These are phyloP conservation scores for Camptogramma bilineatum DNA, from an alignment of 2,888 invertebrate species.

Conservation along the genomic window DNA sequence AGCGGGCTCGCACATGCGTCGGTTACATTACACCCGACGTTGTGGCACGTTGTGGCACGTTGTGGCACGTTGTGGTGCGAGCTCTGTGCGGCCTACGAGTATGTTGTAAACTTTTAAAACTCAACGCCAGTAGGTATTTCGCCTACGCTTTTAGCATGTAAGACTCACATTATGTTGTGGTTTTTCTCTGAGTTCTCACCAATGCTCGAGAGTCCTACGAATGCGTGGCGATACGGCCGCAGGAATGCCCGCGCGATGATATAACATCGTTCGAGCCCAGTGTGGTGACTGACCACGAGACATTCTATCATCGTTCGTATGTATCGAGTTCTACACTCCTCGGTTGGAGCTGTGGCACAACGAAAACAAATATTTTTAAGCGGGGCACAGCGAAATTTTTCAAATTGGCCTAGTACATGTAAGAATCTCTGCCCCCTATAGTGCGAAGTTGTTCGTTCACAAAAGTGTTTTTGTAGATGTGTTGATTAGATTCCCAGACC, in stretches of 20 bases:
- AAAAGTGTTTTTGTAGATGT: no score
- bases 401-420: no score
- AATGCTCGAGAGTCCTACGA: background rate
- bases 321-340: slow-evolving; percentile 21
- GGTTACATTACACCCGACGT: background rate
- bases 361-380: background rate
- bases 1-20: background rate
- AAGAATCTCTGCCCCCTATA: no score
- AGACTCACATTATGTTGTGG: background rate
- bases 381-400: no score
- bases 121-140: background rate
- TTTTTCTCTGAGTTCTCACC: background rate
- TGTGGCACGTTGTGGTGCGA: background rate
- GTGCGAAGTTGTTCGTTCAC: no score
- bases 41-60: no score
- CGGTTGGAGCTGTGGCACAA: slow-evolving; percentile 1
- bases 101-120: background rate
- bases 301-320: slow-evolving; percentile 18
- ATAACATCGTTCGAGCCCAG: background rate
- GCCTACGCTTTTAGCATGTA: background rate
- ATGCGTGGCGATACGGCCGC: slow-evolving; percentile 1
- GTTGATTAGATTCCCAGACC: no score
- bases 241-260: slow-evolving; percentile 15
- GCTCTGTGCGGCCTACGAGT: background rate
- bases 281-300: slow-evolving; percentile 19